Evolutionary conservation across 2,797 vertebrate species (phyloP), one percentile per base, ranked within the genome.

Genomic region (Telmatherina bonti): DNA sequence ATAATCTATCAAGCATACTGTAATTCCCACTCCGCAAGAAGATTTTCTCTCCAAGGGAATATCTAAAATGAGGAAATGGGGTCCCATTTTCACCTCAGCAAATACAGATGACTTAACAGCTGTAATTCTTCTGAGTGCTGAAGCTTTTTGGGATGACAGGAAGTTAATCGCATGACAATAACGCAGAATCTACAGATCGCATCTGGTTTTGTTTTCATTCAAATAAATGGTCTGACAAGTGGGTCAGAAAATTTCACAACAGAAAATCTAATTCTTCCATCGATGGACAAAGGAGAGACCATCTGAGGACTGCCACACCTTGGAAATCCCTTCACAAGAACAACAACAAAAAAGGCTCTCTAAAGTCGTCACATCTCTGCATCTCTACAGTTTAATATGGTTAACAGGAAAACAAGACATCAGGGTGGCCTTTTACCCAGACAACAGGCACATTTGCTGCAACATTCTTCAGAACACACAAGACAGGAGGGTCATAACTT

Each of bases 21-120:
- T 60, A 61, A 78, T 76, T 82, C 62, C 38, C 56, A 49, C 56
- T 76, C 29, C 33, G 41, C 54, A 71, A 68, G 31, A 83, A 64
- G 38, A 59, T 70, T 74, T 81, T 71, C 62, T 82, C 68, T 84
- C 62, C 67, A 41, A 79, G 72, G 88, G 53, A 76, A 73, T 83
- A 72, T 71, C 22, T 53, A 70, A 82, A 82, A 72, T 55, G 7
- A 69, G 72, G 56, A 81, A 77, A 77, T 45, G 4, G 75, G 43
- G 27, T 57, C 56, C 30, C 24, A 33, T 81, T 79, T 84, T 74
- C 63, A 41, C 49, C 20, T 29, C 38, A 70, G 56, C 41, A 68
- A 68, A 72, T 53, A 36, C 30, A 58, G 20, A 71, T 54, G 65
- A 76, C 67, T 80, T 76, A 68, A 74, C 62, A 60, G 29, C 49